Conservation (phyloP, 2,113 vertebrate species). For the Chitala chitala region DNA sequence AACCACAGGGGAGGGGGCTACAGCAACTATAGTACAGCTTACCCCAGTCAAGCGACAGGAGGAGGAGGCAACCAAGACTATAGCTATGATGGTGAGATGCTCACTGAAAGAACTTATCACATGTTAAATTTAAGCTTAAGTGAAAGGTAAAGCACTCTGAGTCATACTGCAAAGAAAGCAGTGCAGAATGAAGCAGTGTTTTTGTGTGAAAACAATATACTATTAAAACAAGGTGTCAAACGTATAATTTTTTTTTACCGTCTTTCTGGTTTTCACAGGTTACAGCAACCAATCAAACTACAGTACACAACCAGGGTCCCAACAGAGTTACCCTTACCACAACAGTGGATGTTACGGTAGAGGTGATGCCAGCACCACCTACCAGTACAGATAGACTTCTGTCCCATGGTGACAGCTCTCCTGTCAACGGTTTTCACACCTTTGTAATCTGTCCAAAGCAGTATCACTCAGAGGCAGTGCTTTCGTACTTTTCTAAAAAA, state of each 20-base stretch:
- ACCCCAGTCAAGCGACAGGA: constrained; percentile 71
- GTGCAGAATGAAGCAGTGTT: not conserved
- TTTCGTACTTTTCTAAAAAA: no score
- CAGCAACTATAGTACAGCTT: constrained; percentile 78
- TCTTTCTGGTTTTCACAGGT: constrained; percentile 50
- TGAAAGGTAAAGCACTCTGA: no score
- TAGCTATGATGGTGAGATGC: constrained; percentile 59
- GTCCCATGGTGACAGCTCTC: no score
- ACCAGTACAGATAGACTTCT: constrained; percentile 92
- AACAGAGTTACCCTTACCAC: constrained; percentile 73
- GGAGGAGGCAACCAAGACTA: constrained; percentile 63
- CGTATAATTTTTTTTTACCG: not conserved
- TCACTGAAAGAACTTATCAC: no score
- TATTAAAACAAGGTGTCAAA: not conserved
- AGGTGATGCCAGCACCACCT: constrained; percentile 80
- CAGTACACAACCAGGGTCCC: constrained; percentile 66
- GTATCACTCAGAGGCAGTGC: no score
- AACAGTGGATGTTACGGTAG: constrained; percentile 61
- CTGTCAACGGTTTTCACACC: no score
- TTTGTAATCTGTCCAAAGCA: no score
- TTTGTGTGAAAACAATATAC: not conserved
- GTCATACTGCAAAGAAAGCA: not conserved
- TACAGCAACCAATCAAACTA: constrained; percentile 79
- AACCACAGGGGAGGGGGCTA: constrained; percentile 59
- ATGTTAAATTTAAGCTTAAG: not conserved